Evolutionary conservation across 1,140 invertebrate genomes (phyloP).

Genomic region (Dufourea novaeangliae): DNA sequence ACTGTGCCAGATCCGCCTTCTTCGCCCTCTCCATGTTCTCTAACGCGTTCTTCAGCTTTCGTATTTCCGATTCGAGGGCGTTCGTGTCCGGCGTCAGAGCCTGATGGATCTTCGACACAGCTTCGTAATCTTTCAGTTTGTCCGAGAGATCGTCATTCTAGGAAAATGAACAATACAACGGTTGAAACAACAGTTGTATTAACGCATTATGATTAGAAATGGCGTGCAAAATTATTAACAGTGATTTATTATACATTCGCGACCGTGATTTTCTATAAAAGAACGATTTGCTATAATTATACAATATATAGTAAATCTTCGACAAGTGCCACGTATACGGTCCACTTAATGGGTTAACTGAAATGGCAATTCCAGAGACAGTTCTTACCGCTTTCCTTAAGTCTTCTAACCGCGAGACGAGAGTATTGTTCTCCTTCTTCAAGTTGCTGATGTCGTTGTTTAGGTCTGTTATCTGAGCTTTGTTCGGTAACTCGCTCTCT

Average conservation of each 20-base stretch:
- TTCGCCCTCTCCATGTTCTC: constrained; percentile 90
- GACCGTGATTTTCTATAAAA: no score
- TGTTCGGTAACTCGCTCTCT: constrained; percentile 75
- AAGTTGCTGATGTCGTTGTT: constrained; percentile 88
- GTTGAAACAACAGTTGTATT: no score
- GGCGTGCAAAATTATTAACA: no score
- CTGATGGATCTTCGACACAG: constrained; percentile 90
- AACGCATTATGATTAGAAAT: no score
- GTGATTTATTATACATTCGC: no score
- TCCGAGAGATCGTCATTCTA: constrained; percentile 91
- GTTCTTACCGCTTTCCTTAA: constrained; percentile 62
- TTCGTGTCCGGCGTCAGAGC: constrained; percentile 89
- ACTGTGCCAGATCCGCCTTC: constrained; percentile 91
- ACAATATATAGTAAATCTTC: no score
- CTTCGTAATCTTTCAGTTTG: constrained; percentile 93
- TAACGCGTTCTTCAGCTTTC: constrained; percentile 86
- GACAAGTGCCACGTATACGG: no score
- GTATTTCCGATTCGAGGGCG: constrained; percentile 88
- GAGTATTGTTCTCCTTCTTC: constrained; percentile 87
- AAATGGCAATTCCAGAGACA: neutral
- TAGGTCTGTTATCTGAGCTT: constrained; percentile 83
- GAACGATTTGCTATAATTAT: no score
- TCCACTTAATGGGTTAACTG: no score
- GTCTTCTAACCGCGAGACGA: constrained; percentile 87
- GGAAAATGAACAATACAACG: constrained; percentile 35